Evolutionary conservation across 2,797 vertebrate genomes (phyloP).

Genomic region (Sparus aurata): DNA sequence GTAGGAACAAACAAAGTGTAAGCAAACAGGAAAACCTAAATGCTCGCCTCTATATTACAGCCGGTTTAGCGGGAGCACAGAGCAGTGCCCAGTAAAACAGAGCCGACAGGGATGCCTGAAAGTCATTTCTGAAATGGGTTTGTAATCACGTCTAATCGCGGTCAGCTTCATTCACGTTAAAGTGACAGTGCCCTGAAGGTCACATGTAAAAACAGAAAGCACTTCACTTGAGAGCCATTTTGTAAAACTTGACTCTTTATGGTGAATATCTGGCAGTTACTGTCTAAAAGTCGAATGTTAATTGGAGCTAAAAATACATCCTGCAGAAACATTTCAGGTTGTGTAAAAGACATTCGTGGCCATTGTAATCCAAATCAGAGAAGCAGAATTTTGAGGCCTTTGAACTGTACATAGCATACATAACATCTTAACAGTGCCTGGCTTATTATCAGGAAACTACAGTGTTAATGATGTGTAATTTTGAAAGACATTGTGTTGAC

Average conservation of each 20-base stretch:
- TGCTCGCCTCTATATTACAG: background rate
- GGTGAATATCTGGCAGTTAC: background rate
- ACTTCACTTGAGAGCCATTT: constrained; percentile 4
- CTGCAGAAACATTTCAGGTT: background rate
- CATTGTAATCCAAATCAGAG: background rate
- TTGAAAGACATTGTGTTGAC: too few relatives aligned
- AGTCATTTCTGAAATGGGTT: constrained; percentile 73
- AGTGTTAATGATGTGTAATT: too few relatives aligned
- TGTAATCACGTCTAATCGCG: constrained; percentile 69
- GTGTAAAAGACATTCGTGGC: too few relatives aligned
- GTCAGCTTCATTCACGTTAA: constrained; percentile 48
- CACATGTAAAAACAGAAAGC: constrained; percentile 33
- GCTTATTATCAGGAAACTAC: too few relatives aligned
- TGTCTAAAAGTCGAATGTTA: background rate
- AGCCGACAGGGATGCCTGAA: constrained; percentile 49
- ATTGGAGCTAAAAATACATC: background rate
- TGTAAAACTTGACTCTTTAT: background rate
- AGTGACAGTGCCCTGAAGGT: constrained; percentile 46
- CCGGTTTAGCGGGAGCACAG: constrained; percentile 16
- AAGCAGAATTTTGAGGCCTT: constrained; percentile 1
- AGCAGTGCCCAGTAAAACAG: background rate
- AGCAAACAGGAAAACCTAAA: constrained; percentile 10
- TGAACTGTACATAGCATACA: too few relatives aligned
- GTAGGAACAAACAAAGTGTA: constrained; percentile 29
- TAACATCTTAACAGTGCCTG: too few relatives aligned